Conservation (phyloP, 2,797 vertebrate genomes). For the Sebastes oblongus region DNA sequence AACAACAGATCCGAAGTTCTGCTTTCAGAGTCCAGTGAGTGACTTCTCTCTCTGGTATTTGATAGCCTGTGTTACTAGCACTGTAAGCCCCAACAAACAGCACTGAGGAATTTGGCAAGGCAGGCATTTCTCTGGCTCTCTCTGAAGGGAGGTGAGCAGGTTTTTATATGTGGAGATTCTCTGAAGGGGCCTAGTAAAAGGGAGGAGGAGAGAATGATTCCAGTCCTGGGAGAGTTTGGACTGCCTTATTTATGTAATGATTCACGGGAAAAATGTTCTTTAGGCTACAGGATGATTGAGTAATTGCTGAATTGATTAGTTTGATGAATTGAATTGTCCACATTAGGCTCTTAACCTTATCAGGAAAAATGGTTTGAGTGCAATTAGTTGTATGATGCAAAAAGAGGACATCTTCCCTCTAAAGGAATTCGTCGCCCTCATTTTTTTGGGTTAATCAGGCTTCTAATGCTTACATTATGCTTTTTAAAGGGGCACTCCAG, state of each 20-base stretch:
- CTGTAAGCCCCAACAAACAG: slow-evolving; percentile 77
- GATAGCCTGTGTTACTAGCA: slow-evolving; percentile 61
- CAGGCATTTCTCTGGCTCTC: slow-evolving; percentile 65
- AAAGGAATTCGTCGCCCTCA: neutral
- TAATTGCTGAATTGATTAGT: slow-evolving; percentile 21
- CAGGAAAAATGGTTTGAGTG: neutral
- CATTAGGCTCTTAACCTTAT: neutral
- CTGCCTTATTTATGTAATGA: slow-evolving; percentile 30
- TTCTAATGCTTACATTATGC: neutral
- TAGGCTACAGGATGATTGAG: slow-evolving; percentile 1
- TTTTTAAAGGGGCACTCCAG: neutral
- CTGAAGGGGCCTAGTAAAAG: slow-evolving; percentile 60
- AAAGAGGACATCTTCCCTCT: neutral
- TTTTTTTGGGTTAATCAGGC: neutral
- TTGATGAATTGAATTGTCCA: slow-evolving; percentile 17
- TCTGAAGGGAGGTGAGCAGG: slow-evolving; percentile 60
- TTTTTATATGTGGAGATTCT: slow-evolving; percentile 72
- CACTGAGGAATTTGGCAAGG: slow-evolving; percentile 75
- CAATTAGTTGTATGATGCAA: neutral
- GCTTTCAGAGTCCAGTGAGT: slow-evolving; percentile 49
- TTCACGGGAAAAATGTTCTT: slow-evolving; percentile 3
- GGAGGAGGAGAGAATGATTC: slow-evolving; percentile 31
- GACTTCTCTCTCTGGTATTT: slow-evolving; percentile 71
- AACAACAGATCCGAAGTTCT: slow-evolving; percentile 53
- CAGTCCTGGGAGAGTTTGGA: slow-evolving; percentile 21